Evolutionary conservation across 2,113 vertebrate species (phyloP).

Genomic region (Bos taurus): DNA sequence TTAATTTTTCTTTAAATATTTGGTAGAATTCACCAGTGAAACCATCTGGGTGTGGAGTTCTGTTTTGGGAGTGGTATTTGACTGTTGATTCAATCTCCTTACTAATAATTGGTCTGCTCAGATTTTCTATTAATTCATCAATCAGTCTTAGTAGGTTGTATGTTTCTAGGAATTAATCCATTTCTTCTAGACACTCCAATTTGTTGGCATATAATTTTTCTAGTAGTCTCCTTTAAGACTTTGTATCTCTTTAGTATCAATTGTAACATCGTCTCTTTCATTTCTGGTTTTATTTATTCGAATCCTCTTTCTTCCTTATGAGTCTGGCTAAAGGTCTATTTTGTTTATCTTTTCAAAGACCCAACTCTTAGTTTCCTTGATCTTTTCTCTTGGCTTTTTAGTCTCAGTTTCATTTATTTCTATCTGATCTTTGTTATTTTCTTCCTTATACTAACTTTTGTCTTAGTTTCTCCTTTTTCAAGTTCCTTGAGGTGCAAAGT

Average conservation of each 20-base stretch:
- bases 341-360: background rate
- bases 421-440: background rate
- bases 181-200: background rate
- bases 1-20: background rate
- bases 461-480: background rate
- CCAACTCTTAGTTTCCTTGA: background rate
- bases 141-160: background rate
- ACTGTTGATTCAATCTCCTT: background rate
- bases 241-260: background rate
- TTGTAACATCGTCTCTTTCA: background rate
- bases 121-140: background rate
- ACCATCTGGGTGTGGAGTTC: background rate
- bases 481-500: background rate
- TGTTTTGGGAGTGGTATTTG: background rate
- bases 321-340: background rate
- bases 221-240: background rate
- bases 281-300: background rate
- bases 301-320: background rate
- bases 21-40: background rate
- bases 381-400: background rate
- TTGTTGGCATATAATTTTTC: background rate
- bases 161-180: background rate
- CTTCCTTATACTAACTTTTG: background rate
- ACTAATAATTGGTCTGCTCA: background rate
- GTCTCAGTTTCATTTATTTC: background rate